Percentiles rank a stretch among this genome's conserved stretches.
Conservation (phyloP, 2,797 vertebrate genomes). For the Brachyrhaphis roseni region DNA sequence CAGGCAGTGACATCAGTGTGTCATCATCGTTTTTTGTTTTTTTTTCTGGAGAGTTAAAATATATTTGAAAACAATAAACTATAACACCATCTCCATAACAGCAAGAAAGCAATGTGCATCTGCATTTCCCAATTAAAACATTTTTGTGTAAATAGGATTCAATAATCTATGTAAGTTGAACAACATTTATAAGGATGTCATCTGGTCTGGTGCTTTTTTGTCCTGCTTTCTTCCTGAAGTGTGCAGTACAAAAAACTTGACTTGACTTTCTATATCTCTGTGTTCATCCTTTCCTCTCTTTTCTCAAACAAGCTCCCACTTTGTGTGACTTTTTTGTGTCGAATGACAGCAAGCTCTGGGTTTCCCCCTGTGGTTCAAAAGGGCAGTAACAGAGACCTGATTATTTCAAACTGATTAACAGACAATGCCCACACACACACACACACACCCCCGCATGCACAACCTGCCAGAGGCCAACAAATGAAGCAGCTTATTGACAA, state of each 20-base stretch:
- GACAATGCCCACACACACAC: neutral
- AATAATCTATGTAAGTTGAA: neutral
- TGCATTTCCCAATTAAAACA: neutral
- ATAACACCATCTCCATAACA: neutral
- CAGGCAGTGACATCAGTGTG: constrained; percentile 27
- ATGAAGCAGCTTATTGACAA: constrained; percentile 50
- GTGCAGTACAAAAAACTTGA: neutral
- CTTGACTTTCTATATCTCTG: neutral
- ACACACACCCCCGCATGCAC: neutral
- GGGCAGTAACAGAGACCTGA: constrained; percentile 19
- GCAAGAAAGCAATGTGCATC: neutral
- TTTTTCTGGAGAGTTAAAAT: constrained; percentile 9
- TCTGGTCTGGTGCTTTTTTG: neutral
- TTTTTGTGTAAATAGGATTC: neutral
- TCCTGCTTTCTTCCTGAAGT: neutral
- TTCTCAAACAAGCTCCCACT: constrained; percentile 21
- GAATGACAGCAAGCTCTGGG: constrained; percentile 39
- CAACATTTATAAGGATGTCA: neutral
- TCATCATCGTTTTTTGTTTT: constrained; percentile 12
- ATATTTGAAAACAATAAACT: constrained; percentile 10
- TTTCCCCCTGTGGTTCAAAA: constrained; percentile 18
- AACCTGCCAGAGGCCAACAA: constrained; percentile 17
- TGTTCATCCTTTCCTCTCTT: neutral
- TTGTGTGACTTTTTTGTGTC: constrained; percentile 1
- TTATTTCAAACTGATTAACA: constrained; percentile 47